Evolutionary conservation across 2,888 invertebrate genomes (phyloP), one percentile per base, ranked within the genome.

Genomic region (Parnassius orleans): DNA sequence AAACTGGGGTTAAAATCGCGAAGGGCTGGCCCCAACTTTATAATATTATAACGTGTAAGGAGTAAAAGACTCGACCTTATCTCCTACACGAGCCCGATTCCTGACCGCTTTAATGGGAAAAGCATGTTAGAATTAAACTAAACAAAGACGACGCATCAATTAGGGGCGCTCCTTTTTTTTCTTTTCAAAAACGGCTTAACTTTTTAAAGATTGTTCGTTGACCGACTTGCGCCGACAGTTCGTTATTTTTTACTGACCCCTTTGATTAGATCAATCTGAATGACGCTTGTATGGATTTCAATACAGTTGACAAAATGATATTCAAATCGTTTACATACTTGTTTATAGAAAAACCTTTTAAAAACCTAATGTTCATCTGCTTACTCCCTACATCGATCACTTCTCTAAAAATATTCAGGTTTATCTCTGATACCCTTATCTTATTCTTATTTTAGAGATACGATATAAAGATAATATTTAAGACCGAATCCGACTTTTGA

Each of bases 111-210:
- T 92, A 92, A 92, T 92, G 92, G 92, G 90, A 90, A 91, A 92
- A 92, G 83, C 92, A 90, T 92, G 92, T 92, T 90, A 89, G 91
- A 92, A 91, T 92, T 91, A 90, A 92, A 89, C 92, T 92, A 90
- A 92, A 90, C 91, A 91, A 91, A 92, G 91, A 88, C 90, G 89
- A 92, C 90, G 91, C 92, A 92, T 92, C 92, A 92, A 92, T 92
- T 92, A 92, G 90, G 85, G 84, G 76, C 81, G 80, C 77, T 80
- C 78, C 78, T 83, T 75, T 81, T 83, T 75, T 73, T 33, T 72
- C 72, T 76, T 78, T 79, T 81, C 72, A 83, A 88, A 87, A 90
- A 84, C 84, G 85, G 82, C 81, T 88, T 80, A 83, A 86, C 80
- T 86, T 89, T 87, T 90, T 82, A 84, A 87, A 84, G 80, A 83